Percentiles rank a stretch among this genome's conserved stretches.
Conservation (phyloP, 2,888 invertebrate genomes). For the Helobdella robusta region DNA sequence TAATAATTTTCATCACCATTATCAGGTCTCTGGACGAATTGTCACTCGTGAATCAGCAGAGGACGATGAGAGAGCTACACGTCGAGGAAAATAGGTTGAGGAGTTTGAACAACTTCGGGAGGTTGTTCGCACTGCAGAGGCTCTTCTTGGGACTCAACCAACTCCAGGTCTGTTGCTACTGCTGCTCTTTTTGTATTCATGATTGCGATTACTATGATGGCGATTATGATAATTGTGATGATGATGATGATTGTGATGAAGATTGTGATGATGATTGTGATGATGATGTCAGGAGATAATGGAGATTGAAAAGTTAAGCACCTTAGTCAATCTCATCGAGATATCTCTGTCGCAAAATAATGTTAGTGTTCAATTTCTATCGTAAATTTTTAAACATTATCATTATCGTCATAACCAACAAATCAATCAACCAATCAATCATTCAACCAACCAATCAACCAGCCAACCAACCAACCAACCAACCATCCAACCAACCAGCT, state of each 20-base stretch:
- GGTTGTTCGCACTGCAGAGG: conserved; percentile 45
- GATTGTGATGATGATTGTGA: neutral
- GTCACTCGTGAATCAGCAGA: conserved; percentile 46
- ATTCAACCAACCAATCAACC: neutral
- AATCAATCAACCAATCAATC: neutral
- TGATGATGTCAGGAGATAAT: conserved; percentile 40
- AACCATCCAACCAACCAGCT: conserved; percentile 35
- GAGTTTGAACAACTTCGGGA: conserved; percentile 42
- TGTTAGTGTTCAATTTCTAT: conserved; percentile 38
- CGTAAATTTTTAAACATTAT: neutral
- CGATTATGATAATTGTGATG: neutral
- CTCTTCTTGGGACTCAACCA: conserved; percentile 49
- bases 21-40: conserved; percentile 43
- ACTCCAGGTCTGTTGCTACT: conserved; percentile 41
- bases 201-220: neutral
- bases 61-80: conserved; percentile 48
- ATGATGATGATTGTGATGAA: neutral
- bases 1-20: too few relatives aligned
- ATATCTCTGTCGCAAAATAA: conserved; percentile 48
- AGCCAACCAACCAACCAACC: neutral
- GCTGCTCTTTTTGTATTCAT: neutral
- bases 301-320: conserved; percentile 46
- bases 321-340: conserved; percentile 43
- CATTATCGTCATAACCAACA: neutral
- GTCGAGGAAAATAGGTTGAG: conserved; percentile 48